A percentile compares a stretch with the other conserved stretches of the same genome.
phyloP scores from a whole-genome alignment of 2,113 vertebrate species.

The Spilogale gracilis region DNA sequence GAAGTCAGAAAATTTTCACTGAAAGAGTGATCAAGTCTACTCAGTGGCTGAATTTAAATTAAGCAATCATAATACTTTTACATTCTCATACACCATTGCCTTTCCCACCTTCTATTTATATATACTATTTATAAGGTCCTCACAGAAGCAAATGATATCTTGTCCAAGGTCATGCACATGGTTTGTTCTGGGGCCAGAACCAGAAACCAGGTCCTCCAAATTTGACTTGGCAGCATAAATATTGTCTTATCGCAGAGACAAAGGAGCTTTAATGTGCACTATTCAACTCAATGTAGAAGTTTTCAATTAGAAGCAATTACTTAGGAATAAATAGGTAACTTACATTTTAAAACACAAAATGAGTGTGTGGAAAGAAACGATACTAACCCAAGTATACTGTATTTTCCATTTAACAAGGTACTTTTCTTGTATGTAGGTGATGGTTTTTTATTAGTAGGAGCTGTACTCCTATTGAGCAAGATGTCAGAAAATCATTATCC shows the following conservation, averaged over 20 bases:
- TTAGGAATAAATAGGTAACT: conserved; percentile 25
- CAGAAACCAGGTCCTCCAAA: background rate
- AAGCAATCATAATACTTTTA: background rate
- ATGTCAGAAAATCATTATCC: conserved; percentile 72
- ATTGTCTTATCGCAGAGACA: background rate
- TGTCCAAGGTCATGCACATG: background rate
- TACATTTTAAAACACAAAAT: conserved; percentile 18
- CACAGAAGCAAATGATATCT: background rate
- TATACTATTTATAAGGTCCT: background rate
- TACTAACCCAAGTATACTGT: background rate
- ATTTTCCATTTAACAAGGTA: conserved; percentile 53
- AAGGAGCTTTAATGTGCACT: background rate
- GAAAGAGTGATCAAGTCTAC: background rate
- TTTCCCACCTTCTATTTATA: background rate
- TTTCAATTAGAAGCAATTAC: conserved; percentile 9
- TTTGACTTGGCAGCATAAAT: background rate
- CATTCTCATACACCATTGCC: background rate
- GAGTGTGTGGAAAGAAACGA: background rate
- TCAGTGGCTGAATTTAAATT: background rate
- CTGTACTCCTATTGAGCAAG: conserved; percentile 40
- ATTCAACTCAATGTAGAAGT: conserved; percentile 3
- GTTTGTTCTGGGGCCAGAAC: background rate
- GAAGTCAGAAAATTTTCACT: conserved; percentile 25
- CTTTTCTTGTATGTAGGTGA: conserved; percentile 52
- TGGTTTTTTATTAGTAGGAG: conserved; percentile 62